Evolutionary conservation across 2,888 invertebrate genomes (phyloP).

Genomic region (Silvanus unidentatus): DNA sequence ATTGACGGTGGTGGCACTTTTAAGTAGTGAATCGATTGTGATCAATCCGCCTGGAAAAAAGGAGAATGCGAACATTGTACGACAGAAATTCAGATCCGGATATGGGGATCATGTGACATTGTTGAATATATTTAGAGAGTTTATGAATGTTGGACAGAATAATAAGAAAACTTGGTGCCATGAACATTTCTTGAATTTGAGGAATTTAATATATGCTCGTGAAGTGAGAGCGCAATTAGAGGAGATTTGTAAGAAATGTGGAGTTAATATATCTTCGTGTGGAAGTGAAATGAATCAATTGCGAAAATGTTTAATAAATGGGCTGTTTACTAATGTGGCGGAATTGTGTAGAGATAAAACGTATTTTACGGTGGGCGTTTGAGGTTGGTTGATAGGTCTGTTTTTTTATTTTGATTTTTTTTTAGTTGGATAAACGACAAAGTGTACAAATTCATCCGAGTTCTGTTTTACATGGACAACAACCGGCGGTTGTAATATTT

Average conservation of each 20-base stretch:
- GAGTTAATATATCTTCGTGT: conserved; percentile 60
- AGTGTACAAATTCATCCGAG: conserved; percentile 80
- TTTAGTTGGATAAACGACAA: conserved; percentile 57
- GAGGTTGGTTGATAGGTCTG: not conserved
- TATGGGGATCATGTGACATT: conserved; percentile 90
- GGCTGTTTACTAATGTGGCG: conserved; percentile 82
- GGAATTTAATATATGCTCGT: conserved; percentile 74
- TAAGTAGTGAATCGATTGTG: conserved; percentile 86
- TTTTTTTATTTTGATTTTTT: conserved; percentile 18
- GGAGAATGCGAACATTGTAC: conserved; percentile 67
- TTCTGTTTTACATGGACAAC: conserved; percentile 65
- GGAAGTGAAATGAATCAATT: conserved; percentile 58
- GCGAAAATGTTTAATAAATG: conserved; percentile 73
- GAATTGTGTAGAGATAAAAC: conserved; percentile 67
- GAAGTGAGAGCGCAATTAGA: conserved; percentile 76
- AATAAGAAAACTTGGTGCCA: conserved; percentile 81
- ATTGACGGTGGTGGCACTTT: conserved; percentile 76
- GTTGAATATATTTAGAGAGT: conserved; percentile 81
- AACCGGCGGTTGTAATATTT: conserved; percentile 71
- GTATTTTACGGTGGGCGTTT: conserved; percentile 57
- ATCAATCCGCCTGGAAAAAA: conserved; percentile 67
- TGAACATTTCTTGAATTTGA: conserved; percentile 78
- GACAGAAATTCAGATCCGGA: conserved; percentile 74
- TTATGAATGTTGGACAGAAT: conserved; percentile 55
- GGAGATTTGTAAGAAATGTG: conserved; percentile 56